Conservation (phyloP, 2,888 invertebrate genomes). For the Agriotes lineatus region DNA sequence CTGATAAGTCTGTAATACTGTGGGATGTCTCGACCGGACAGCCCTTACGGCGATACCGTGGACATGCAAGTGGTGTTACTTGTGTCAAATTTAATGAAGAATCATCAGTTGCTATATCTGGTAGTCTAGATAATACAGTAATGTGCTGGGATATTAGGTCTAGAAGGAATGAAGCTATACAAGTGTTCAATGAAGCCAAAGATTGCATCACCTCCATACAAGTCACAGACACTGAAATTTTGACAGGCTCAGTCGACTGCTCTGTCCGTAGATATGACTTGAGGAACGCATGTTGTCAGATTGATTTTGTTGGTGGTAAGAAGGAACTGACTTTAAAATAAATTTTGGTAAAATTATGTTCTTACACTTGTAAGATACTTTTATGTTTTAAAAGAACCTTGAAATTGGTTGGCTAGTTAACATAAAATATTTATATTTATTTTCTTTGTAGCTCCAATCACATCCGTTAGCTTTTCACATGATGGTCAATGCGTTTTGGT, state of each 20-base stretch:
- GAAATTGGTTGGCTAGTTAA: too few relatives aligned
- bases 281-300: conserved; percentile 83
- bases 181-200: conserved; percentile 90
- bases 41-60: conserved; percentile 84
- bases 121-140: conserved; percentile 93
- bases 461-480: conserved; percentile 85
- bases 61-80: conserved; percentile 90
- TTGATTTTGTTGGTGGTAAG: conserved; percentile 87
- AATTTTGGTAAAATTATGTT: too few relatives aligned
- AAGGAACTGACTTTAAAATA: too few relatives aligned
- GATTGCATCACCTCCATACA: conserved; percentile 87
- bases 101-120: conserved; percentile 91
- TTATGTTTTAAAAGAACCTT: too few relatives aligned
- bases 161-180: conserved; percentile 78
- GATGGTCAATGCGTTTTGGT: conserved; percentile 94
- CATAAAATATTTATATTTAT: too few relatives aligned
- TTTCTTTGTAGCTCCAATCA: conserved; percentile 75
- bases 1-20: conserved; percentile 92
- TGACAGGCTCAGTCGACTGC: conserved; percentile 91
- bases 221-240: conserved; percentile 90
- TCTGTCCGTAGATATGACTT: conserved; percentile 92
- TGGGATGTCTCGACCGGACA: conserved; percentile 97
- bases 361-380: too few relatives aligned
- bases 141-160: conserved; percentile 91
- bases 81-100: conserved; percentile 95